Evolutionary conservation across 2,888 invertebrate species (phyloP).

Genomic region (Incurvaria masculella): DNA sequence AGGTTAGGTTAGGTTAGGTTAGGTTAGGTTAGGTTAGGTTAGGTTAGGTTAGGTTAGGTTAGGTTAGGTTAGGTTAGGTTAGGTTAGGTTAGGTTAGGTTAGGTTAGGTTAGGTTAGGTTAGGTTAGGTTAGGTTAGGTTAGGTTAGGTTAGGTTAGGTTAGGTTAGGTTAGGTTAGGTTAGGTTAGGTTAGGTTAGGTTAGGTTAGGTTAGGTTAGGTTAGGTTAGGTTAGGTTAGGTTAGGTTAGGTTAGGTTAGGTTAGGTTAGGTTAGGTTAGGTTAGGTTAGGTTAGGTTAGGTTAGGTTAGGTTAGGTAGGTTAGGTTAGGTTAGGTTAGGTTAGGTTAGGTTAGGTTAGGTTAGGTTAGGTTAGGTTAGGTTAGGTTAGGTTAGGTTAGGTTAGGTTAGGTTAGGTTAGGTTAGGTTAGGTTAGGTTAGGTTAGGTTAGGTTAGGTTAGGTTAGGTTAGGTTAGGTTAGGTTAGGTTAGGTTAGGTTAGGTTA

Average conservation of each 20-base stretch:
- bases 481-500: neutral
- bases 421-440: neutral
- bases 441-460: neutral
- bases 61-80: neutral
- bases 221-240: neutral
- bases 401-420: neutral
- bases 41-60: neutral
- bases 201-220: neutral
- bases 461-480: neutral
- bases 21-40: neutral
- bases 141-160: no score
- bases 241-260: neutral
- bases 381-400: neutral
- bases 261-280: neutral
- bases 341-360: neutral
- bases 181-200: neutral
- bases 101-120: neutral
- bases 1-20: neutral
- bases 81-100: no score
- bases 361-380: neutral
- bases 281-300: neutral
- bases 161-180: neutral
- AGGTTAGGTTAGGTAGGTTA: neutral
- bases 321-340: neutral
- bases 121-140: no score